Percentiles rank a stretch among this genome's conserved stretches.
Evolutionary conservation across 2,797 vertebrate genomes (phyloP).

Genomic region (Thamnophis elegans): DNA sequence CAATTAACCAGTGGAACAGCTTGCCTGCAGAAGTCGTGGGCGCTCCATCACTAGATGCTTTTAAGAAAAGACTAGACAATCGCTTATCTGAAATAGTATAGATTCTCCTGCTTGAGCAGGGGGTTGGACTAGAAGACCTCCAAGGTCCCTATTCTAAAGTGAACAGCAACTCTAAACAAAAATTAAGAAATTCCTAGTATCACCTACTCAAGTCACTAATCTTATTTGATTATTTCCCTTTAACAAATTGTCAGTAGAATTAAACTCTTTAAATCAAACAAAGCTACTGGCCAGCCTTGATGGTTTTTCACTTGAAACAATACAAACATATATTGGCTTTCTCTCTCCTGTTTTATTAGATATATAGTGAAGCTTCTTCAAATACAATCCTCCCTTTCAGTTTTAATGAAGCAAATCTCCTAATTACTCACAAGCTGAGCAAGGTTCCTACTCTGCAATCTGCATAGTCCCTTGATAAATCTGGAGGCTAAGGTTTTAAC

Average conservation of each 20-base stretch:
- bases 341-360: not conserved
- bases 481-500: not conserved
- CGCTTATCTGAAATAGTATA: too few species aligned
- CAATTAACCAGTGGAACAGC: too few species aligned
- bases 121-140: too few species aligned
- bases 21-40: too few species aligned
- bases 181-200: not conserved
- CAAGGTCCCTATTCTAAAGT: not conserved
- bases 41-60: too few species aligned
- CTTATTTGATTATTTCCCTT: not conserved
- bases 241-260: not conserved
- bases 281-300: not conserved
- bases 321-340: not conserved
- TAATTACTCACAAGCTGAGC: not conserved
- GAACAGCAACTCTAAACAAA: not conserved
- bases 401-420: not conserved
- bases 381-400: not conserved
- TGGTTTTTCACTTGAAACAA: not conserved
- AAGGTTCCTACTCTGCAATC: not conserved
- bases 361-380: not conserved
- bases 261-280: not conserved
- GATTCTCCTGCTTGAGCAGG: too few species aligned
- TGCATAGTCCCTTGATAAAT: not conserved
- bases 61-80: too few species aligned
- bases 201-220: not conserved